Percentiles rank a stretch among this genome's conserved stretches.
Evolutionary conservation across 2,888 invertebrate species (phyloP).

Genomic region (Polydrusus pterygomalis): DNA sequence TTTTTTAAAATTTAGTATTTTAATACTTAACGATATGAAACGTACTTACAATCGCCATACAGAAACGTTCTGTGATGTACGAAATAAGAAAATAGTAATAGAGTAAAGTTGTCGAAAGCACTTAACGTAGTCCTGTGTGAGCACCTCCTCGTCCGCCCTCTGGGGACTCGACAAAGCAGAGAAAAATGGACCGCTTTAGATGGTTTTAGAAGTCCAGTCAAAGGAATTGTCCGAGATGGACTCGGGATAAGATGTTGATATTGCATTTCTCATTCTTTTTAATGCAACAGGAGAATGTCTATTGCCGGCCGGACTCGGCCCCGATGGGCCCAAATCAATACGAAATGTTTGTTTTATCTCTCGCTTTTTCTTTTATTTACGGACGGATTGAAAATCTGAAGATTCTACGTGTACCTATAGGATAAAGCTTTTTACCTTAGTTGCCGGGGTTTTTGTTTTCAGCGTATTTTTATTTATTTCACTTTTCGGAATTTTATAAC

Average conservation of each 20-base stretch:
- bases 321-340: conserved; percentile 54
- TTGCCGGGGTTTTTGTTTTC: conserved; percentile 17
- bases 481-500: background rate
- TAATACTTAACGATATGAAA: background rate
- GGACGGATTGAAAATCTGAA: conserved; percentile 54
- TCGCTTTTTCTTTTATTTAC: conserved; percentile 55
- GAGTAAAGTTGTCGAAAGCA: conserved; percentile 67
- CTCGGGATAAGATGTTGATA: conserved; percentile 69
- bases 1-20: too few relatives aligned
- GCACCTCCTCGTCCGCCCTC: conserved; percentile 55
- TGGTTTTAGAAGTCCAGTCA: conserved; percentile 67
- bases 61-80: conserved; percentile 45
- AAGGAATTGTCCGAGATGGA: conserved; percentile 68
- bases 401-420: conserved; percentile 37
- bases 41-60: conserved; percentile 26
- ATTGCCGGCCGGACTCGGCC: conserved; percentile 57
- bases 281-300: conserved; percentile 71
- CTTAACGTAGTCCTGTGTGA: conserved; percentile 63
- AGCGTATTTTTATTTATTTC: conserved; percentile 11
- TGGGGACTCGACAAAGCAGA: conserved; percentile 64
- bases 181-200: conserved; percentile 69
- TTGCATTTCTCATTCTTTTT: conserved; percentile 74
- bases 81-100: conserved; percentile 63
- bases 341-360: conserved; percentile 58
- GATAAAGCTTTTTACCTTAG: conserved; percentile 29